phyloP scores from a whole-genome alignment of 2,888 invertebrate species.

The Nemotelus pantherinus region DNA sequence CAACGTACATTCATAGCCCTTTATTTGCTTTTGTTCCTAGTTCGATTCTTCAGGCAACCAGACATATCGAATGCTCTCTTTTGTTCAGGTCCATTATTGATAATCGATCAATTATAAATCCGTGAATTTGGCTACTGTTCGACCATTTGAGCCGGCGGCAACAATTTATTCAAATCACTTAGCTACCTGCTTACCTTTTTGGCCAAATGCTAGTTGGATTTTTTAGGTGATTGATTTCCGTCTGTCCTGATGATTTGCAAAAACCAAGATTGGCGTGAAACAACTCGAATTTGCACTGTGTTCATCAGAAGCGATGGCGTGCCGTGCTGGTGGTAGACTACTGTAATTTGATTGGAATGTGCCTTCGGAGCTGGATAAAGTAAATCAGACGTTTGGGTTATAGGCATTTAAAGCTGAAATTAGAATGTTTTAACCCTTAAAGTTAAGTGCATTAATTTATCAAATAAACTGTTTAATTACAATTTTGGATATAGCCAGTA shows the following conservation, averaged over 20 bases:
- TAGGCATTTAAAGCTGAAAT: background rate
- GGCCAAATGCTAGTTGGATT: background rate
- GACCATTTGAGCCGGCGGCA: conserved; percentile 32
- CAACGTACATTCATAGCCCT: no score
- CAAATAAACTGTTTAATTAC: no score
- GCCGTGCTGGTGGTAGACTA: conserved; percentile 40
- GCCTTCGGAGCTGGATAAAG: conserved; percentile 12
- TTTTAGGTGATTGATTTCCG: conserved; percentile 36
- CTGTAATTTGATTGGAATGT: conserved; percentile 46
- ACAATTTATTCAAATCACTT: conserved; percentile 47
- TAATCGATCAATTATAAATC: conserved; percentile 47
- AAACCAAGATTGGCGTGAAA: conserved; percentile 40
- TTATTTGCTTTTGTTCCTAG: no score
- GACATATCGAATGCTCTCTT: background rate
- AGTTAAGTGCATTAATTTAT: background rate
- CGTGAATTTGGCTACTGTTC: conserved; percentile 47
- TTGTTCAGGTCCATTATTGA: conserved; percentile 31
- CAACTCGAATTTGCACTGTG: conserved; percentile 23
- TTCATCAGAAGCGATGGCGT: conserved; percentile 34
- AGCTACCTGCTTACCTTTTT: background rate
- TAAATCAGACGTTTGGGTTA: background rate
- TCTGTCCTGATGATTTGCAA: conserved; percentile 26
- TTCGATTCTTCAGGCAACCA: no score
- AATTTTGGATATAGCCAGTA: no score
- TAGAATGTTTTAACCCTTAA: conserved; percentile 7